Percentiles rank a stretch among this genome's conserved stretches.
These are phyloP conservation scores for Chaetodon auriga DNA, from an alignment of 2,113 vertebrate genomes.

Conservation along the genomic window DNA sequence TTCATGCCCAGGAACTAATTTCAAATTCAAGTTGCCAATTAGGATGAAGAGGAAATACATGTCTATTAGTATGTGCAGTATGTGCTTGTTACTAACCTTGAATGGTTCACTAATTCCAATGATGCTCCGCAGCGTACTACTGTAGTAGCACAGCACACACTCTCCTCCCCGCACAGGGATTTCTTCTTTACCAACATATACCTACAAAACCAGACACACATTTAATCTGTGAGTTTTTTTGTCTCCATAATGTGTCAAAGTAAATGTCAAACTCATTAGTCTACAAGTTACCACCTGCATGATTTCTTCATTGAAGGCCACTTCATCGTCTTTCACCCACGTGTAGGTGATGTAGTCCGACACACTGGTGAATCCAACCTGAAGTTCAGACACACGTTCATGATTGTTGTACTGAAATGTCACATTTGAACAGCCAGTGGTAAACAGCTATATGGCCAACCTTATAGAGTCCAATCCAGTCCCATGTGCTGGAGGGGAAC, in stretches of 20 bases:
- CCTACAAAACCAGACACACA: slow-evolving; percentile 77
- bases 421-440: neutral
- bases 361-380: slow-evolving; percentile 90
- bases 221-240: neutral
- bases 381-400: slow-evolving; percentile 36
- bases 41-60: neutral
- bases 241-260: neutral
- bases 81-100: slow-evolving; percentile 83
- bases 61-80: neutral
- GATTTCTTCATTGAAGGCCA: slow-evolving; percentile 81
- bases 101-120: slow-evolving; percentile 93
- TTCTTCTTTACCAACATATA: slow-evolving; percentile 89
- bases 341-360: slow-evolving; percentile 93
- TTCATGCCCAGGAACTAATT: neutral
- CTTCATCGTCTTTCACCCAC: slow-evolving; percentile 94
- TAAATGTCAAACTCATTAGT: neutral
- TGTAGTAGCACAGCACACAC: slow-evolving; percentile 93
- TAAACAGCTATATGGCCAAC: slow-evolving; percentile 67
- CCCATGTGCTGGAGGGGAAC: slow-evolving; percentile 92
- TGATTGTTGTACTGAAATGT: neutral
- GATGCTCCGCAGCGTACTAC: slow-evolving; percentile 88
- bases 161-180: slow-evolving; percentile 88
- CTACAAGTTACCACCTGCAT: slow-evolving; percentile 83
- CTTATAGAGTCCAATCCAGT: slow-evolving; percentile 97
- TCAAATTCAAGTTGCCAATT: neutral